A percentile compares a stretch with the other conserved stretches of the same genome.
phyloP scores from a whole-genome alignment of 2,888 invertebrate genomes.

The Tachina lurida region DNA sequence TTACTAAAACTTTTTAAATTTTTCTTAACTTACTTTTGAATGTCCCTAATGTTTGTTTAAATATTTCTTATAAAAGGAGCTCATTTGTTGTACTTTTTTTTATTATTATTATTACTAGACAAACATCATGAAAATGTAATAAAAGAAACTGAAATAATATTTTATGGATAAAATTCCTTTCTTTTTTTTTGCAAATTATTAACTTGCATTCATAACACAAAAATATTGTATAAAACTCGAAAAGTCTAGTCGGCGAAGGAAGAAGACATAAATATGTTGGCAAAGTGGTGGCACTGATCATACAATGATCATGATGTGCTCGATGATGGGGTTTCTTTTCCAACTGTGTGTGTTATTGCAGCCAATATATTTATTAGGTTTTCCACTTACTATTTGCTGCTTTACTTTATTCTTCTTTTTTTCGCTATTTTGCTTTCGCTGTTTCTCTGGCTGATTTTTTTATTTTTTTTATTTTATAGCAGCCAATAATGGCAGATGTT shows the following conservation, averaged over 20 bases:
- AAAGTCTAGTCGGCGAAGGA: neutral
- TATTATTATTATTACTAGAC: neutral
- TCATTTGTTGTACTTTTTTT: constrained; percentile 1
- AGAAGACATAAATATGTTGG: constrained; percentile 9
- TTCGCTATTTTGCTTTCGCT: constrained; percentile 10
- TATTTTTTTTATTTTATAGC: constrained; percentile 25
- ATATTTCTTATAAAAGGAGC: neutral
- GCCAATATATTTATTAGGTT: constrained; percentile 24
- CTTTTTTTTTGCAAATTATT: constrained; percentile 30
- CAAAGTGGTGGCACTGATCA: constrained; percentile 29
- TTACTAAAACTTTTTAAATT: too few species aligned
- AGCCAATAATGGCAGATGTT: constrained; percentile 67
- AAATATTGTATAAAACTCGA: neutral
- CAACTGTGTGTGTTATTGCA: constrained; percentile 44
- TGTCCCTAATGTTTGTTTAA: neutral
- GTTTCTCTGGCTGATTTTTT: neutral
- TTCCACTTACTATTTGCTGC: constrained; percentile 31
- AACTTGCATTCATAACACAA: constrained; percentile 3
- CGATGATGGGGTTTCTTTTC: constrained; percentile 53
- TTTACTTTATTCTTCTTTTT: constrained; percentile 11
- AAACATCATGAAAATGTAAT: constrained; percentile 53
- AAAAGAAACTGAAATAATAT: constrained; percentile 57
- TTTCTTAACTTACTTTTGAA: neutral
- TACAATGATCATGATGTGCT: constrained; percentile 19
- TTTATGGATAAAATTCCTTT: constrained; percentile 53